These are phyloP conservation scores for Diprion similis DNA, from an alignment of 1,140 invertebrate species.

Conservation along the genomic window DNA sequence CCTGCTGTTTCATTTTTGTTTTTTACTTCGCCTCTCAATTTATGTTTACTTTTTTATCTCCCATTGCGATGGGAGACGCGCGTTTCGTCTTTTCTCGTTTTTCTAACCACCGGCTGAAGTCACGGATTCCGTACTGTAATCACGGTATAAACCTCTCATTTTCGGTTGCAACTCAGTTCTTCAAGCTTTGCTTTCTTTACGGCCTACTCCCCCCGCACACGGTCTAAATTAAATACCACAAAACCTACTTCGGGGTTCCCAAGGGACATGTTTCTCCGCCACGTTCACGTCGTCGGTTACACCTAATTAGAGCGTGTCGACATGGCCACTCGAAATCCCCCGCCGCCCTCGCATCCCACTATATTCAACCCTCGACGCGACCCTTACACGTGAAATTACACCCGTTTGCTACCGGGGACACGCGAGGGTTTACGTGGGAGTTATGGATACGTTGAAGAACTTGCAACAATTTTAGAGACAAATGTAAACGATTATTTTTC, in stretches of 20 bases:
- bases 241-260: not conserved
- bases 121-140: not conserved
- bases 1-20: too few species aligned
- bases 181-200: conserved; percentile 2
- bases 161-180: not conserved
- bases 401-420: not conserved
- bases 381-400: not conserved
- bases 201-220: not conserved
- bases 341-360: not conserved
- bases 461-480: not conserved
- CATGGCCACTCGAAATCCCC: conserved; percentile 7
- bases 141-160: conserved; percentile 5
- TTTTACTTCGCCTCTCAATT: too few species aligned
- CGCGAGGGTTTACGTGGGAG: not conserved
- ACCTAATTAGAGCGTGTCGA: conserved; percentile 8
- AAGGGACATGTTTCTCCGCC: too few species aligned
- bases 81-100: too few species aligned
- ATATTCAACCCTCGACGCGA: not conserved
- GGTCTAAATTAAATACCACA: not conserved
- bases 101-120: not conserved
- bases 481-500: not conserved
- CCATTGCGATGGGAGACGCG: too few species aligned
- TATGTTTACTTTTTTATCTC: too few species aligned
- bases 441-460: not conserved
- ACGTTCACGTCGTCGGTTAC: not conserved